Evolutionary conservation across 2,113 vertebrate species (phyloP).

Genomic region (Rhabdomys dilectus): DNA sequence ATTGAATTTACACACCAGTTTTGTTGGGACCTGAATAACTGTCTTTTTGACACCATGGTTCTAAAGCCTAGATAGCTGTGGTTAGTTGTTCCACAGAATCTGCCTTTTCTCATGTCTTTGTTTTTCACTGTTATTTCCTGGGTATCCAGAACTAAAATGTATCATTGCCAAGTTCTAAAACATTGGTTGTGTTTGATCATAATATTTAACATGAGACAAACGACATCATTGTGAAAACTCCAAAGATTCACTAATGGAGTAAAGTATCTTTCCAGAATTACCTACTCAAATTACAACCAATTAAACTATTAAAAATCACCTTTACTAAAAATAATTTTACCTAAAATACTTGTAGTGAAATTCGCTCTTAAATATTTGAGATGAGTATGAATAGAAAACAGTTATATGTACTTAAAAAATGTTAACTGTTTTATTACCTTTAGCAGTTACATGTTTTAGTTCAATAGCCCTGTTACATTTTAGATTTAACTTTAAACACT

Average conservation of each 20-base stretch:
- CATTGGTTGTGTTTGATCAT: background rate
- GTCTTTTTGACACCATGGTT: background rate
- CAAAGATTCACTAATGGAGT: background rate
- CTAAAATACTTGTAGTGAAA: conserved; percentile 12
- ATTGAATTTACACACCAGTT: background rate
- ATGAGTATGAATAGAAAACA: background rate
- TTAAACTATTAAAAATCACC: conserved; percentile 35
- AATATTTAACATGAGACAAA: conserved; percentile 40
- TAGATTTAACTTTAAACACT: conserved; percentile 43
- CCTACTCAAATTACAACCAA: conserved; percentile 20
- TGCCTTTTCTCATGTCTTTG: background rate
- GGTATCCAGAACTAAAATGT: background rate
- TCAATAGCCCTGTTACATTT: background rate
- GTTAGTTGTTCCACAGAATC: background rate
- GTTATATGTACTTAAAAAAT: background rate
- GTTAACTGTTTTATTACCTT: conserved; percentile 38
- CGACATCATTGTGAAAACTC: background rate
- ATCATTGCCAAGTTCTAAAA: conserved; percentile 25
- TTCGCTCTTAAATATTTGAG: conserved; percentile 24
- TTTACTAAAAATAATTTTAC: background rate
- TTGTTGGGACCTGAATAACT: background rate
- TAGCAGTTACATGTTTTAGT: conserved; percentile 31
- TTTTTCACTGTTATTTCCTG: background rate
- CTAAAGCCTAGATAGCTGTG: background rate
- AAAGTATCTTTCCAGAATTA: conserved; percentile 28